Evolutionary conservation across 2,888 invertebrate genomes (phyloP).

Genomic region (Pristionchus arcanus): DNA sequence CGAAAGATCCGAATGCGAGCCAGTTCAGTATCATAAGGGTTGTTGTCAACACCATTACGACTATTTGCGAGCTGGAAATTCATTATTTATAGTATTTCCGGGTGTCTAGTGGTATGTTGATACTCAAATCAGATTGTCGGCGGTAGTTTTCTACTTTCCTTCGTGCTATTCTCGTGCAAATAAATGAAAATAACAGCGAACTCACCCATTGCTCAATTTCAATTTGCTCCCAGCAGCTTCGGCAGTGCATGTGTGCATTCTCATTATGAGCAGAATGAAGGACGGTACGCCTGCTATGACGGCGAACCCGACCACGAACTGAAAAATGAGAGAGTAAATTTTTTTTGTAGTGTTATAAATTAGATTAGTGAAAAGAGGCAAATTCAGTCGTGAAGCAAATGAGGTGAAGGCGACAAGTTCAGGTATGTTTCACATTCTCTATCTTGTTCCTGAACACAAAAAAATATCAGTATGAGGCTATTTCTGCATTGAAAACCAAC

Average conservation of each 20-base stretch:
- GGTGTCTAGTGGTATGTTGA: background rate
- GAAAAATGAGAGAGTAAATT: background rate
- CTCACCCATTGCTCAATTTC: background rate
- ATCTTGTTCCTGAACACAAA: background rate
- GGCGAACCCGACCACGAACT: constrained; percentile 1
- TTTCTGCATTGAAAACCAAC: background rate
- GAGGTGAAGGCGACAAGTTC: background rate
- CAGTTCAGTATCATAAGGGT: background rate
- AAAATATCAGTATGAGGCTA: too few species aligned
- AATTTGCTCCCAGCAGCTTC: background rate
- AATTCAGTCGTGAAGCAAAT: background rate
- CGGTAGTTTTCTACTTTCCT: background rate
- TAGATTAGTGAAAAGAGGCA: background rate
- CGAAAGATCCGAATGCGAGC: constrained; percentile 17
- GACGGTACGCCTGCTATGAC: background rate
- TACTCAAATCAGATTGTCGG: background rate
- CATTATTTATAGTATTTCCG: background rate
- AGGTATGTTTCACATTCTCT: background rate
- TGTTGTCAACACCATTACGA: background rate
- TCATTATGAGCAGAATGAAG: constrained; percentile 15
- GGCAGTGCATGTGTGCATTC: background rate
- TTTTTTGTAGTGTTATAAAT: background rate
- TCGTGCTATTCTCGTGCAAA: background rate
- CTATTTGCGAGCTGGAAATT: background rate
- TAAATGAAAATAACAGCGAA: background rate